Base-by-base conservation (phyloP, 1,140 invertebrate genomes). In the Coenobita brevimanus region DNA sequence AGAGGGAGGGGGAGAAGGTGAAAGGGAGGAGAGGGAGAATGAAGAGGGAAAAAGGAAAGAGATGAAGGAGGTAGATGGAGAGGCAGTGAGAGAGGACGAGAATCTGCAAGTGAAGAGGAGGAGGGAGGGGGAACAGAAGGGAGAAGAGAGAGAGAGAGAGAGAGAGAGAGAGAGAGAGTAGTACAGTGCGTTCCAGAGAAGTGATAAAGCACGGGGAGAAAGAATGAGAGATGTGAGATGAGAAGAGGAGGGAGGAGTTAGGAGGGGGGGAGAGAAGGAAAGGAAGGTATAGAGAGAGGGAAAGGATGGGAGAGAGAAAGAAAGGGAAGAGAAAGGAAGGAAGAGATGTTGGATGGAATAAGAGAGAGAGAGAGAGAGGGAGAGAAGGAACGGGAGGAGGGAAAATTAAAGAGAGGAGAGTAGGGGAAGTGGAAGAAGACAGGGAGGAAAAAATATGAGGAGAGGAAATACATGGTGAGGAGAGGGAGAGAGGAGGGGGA, bases 121-220 rank as follows among this genome's bases (percentile, higher is more conserved):
- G 30, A 3, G 30, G 67, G 3, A 3, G 30, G 67, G 30, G 17
- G 30, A 27, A 10, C 2, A 71, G 67, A 71, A 3, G 30, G 36
- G 50, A 1, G 17, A 17, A 78, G 75, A 54, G 75, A 78, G 41
- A 78, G 75, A 54, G 41, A 54, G 75, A 78, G 43, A 78, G 41
- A 78, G 41, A 78, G 75, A 78, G 75, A 78, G 75, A 76, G 73
- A 46, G 73, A 46, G 73, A 76, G 73, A 76, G 73, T 21, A 36
- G 27, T 15, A n/a, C 13, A 17, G 27, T 13, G 15, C 0, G 27
- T 21, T 21, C 13, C 15, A 17, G 27, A n/a, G n/a, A n/a, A n/a
- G n/a, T n/a, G n/a, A n/a, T n/a, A n/a, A n/a, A n/a, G n/a, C n/a
- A n/a, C n/a, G n/a, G n/a, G n/a, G n/a, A n/a, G n/a, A n/a, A n/a